Conservation (phyloP, 2,113 vertebrate genomes). For the Regulus satrapa region DNA sequence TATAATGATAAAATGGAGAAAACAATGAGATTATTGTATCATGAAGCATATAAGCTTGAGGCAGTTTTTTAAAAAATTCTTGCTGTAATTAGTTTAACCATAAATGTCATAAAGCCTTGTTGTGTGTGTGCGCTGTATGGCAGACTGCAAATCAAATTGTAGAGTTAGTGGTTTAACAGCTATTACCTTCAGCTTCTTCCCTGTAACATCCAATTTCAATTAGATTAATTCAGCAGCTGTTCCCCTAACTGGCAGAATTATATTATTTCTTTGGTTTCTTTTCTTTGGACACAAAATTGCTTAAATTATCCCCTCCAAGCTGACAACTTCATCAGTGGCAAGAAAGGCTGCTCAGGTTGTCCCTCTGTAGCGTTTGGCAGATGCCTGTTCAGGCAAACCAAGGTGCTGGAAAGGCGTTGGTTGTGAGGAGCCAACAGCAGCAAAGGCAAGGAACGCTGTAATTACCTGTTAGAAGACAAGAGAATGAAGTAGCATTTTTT, state of each 20-base stretch:
- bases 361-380: background rate
- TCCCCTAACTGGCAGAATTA: background rate
- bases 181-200: background rate
- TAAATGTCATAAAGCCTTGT: background rate
- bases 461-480: background rate
- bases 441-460: background rate
- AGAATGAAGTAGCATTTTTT: background rate
- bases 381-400: background rate
- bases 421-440: background rate
- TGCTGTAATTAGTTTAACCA: background rate
- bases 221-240: background rate
- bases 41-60: background rate
- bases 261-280: constrained; percentile 18
- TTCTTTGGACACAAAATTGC: constrained; percentile 23
- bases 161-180: background rate
- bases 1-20: background rate
- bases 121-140: background rate
- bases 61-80: background rate
- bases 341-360: background rate
- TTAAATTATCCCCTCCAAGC: background rate
- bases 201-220: background rate
- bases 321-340: background rate
- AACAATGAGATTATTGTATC: background rate
- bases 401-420: background rate
- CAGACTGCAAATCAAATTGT: background rate